Evolutionary conservation across 2,797 vertebrate genomes (phyloP).

Genomic region (Monodelphis domestica): DNA sequence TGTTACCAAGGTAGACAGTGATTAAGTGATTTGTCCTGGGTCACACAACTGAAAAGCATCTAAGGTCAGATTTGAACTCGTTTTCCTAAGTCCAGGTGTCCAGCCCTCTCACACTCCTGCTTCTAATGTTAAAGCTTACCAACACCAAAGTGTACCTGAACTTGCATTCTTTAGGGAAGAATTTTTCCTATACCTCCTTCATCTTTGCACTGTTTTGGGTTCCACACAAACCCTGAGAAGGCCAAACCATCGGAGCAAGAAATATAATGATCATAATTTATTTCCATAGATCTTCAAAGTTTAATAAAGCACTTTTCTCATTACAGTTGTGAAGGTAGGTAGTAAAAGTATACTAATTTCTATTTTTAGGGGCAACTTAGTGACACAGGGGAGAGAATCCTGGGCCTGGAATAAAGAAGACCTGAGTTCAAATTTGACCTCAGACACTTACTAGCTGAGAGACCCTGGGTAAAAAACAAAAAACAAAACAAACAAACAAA

Average conservation of each 20-base stretch:
- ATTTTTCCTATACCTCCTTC: not conserved
- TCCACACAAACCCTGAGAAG: not conserved
- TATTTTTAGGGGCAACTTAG: not conserved
- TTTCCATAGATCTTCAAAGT: not conserved
- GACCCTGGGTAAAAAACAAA: not conserved
- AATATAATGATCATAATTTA: not conserved
- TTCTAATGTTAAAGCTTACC: not conserved
- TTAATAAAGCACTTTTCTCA: not conserved
- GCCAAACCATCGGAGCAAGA: not conserved
- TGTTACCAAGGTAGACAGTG: not conserved
- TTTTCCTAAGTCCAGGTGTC: not conserved
- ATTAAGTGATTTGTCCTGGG: not conserved
- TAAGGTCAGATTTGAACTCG: not conserved
- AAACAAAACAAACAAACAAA: too few relatives aligned
- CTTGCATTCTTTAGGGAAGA: not conserved
- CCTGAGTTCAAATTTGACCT: not conserved
- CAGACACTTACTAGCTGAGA: not conserved
- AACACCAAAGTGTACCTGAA: not conserved
- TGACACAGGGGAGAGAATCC: not conserved
- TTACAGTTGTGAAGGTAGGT: not conserved
- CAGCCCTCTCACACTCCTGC: not conserved
- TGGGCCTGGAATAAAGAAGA: not conserved
- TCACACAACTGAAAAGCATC: not conserved
- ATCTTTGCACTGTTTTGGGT: not conserved
- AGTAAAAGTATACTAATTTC: not conserved